These are phyloP conservation scores for Aleiodes testaceus DNA, from an alignment of 2,888 invertebrate species.

Conservation along the genomic window DNA sequence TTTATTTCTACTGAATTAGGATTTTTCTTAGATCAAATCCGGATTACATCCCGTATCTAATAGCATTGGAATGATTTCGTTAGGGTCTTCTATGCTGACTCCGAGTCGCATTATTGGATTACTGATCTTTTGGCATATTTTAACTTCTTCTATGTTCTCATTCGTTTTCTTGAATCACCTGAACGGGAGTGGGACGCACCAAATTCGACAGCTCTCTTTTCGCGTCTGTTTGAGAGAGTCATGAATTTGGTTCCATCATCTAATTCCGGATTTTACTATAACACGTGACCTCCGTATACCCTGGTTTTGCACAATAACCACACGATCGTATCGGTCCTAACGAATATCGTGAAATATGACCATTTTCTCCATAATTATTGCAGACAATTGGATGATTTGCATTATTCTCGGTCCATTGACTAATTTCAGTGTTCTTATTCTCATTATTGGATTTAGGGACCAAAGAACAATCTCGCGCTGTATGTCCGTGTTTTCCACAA, in stretches of 20 bases:
- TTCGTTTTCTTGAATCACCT: not conserved
- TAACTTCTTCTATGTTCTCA: slow-evolving; percentile 3
- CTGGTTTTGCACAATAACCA: slow-evolving; percentile 34
- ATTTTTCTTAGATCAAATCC: slow-evolving; percentile 39
- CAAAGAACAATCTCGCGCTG: too few relatives aligned
- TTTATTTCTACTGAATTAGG: slow-evolving; percentile 39
- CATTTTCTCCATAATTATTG: not conserved
- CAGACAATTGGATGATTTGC: not conserved
- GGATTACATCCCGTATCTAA: slow-evolving; percentile 43
- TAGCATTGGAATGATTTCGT: slow-evolving; percentile 35
- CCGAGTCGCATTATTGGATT: not conserved
- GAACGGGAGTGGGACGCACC: too few relatives aligned
- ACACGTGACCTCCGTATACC: slow-evolving; percentile 19
- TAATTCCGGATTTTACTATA: not conserved
- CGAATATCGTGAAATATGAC: slow-evolving; percentile 8
- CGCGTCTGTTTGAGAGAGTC: too few relatives aligned
- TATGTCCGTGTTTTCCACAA: too few relatives aligned
- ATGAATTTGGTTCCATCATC: not conserved
- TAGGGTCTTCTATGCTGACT: not conserved
- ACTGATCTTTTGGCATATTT: slow-evolving; percentile 30
- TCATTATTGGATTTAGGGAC: too few relatives aligned
- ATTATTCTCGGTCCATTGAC: not conserved
- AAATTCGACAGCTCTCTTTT: not conserved
- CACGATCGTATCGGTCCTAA: not conserved
- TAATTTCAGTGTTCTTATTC: too few relatives aligned